A percentile compares a stretch with the other conserved stretches of the same genome.
These are phyloP conservation scores for Anorthoa munda DNA, from an alignment of 2,888 invertebrate species.

Conservation along the genomic window DNA sequence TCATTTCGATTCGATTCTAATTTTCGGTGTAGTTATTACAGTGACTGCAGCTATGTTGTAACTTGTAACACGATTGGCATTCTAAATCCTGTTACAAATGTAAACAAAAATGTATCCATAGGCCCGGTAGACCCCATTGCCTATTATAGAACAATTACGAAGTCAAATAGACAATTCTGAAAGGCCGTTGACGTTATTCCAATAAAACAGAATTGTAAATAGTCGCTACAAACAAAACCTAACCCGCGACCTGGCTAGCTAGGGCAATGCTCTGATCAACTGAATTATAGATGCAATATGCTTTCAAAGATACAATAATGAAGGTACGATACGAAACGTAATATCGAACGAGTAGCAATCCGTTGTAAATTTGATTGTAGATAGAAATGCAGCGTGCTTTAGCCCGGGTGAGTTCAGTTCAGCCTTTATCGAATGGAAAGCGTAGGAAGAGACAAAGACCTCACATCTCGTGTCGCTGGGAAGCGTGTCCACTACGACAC, in stretches of 20 bases:
- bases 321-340: slow-evolving; percentile 66
- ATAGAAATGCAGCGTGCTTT: slow-evolving; percentile 78
- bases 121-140: slow-evolving; percentile 18
- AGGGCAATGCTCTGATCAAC: slow-evolving; percentile 67
- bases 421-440: slow-evolving; percentile 73
- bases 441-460: slow-evolving; percentile 81
- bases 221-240: slow-evolving; percentile 63
- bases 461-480: slow-evolving; percentile 66
- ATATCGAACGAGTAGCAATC: slow-evolving; percentile 76
- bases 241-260: slow-evolving; percentile 55
- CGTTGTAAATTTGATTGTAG: slow-evolving; percentile 82
- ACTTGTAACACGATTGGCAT: slow-evolving; percentile 22
- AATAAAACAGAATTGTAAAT: slow-evolving; percentile 66
- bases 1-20: not conserved
- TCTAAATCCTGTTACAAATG: slow-evolving; percentile 26
- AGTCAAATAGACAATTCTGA: slow-evolving; percentile 57
- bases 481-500: slow-evolving; percentile 70
- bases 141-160: slow-evolving; percentile 63
- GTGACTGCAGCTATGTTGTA: not conserved
- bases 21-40: not conserved
- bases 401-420: slow-evolving; percentile 76
- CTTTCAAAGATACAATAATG: slow-evolving; percentile 68
- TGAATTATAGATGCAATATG: slow-evolving; percentile 71
- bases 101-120: slow-evolving; percentile 35
- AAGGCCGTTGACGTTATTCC: slow-evolving; percentile 56